Conservation (phyloP, 1,140 invertebrate genomes). For the Triops cancriformis region DNA sequence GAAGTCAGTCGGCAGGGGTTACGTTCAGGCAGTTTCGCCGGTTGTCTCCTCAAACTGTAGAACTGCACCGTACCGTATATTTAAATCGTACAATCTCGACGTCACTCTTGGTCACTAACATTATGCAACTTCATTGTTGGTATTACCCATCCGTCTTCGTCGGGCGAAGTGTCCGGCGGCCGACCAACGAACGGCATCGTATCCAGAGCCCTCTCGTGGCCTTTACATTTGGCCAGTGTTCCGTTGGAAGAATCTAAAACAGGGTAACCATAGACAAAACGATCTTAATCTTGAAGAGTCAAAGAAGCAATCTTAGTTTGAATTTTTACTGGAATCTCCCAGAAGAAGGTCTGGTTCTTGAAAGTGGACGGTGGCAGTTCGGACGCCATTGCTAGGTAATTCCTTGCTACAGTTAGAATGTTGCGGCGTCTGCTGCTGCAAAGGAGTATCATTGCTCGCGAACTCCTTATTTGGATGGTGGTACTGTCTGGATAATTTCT, state of each 20-base stretch:
- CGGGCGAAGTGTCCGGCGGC: neutral
- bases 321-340: neutral
- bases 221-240: neutral
- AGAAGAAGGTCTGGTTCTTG: neutral
- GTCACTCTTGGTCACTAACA: neutral
- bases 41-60: neutral
- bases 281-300: too few relatives aligned
- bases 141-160: conserved; percentile 5
- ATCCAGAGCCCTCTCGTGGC: neutral
- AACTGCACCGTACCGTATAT: neutral
- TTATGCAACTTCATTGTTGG: neutral
- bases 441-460: neutral
- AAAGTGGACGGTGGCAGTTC: neutral
- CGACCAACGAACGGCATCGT: neutral
- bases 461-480: neutral
- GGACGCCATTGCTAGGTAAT: neutral
- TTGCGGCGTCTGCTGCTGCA: neutral
- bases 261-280: too few relatives aligned
- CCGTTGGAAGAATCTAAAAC: neutral
- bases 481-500: neutral
- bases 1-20: neutral
- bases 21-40: neutral
- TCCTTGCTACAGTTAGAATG: neutral
- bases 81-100: neutral
- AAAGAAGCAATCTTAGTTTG: too few relatives aligned